Evolutionary conservation across 2,888 invertebrate species (phyloP).

Genomic region (Leistus spinibarbis): DNA sequence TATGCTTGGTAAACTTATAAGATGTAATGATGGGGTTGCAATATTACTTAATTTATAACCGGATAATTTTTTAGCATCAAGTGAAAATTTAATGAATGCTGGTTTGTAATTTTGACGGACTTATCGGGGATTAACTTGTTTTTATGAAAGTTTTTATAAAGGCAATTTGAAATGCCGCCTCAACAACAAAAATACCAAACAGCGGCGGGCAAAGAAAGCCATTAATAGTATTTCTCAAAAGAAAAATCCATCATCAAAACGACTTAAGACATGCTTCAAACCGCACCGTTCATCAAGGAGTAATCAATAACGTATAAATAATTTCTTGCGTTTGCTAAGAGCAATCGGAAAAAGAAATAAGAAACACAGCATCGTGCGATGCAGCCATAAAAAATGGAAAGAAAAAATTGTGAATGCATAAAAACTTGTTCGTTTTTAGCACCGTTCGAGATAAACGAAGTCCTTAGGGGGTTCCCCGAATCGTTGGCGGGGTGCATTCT

Average conservation of each 20-base stretch:
- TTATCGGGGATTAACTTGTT: background rate
- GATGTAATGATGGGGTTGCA: too few relatives aligned
- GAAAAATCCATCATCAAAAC: constrained; percentile 7
- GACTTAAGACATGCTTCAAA: background rate
- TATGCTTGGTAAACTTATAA: too few relatives aligned
- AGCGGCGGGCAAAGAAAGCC: background rate
- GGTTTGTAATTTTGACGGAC: background rate
- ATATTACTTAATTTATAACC: too few relatives aligned
- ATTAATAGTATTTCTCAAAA: background rate
- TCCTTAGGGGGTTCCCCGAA: constrained; percentile 16
- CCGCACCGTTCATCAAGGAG: constrained; percentile 30
- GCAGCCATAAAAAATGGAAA: constrained; percentile 20
- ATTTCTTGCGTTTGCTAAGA: constrained; percentile 21
- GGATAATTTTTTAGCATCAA: too few relatives aligned
- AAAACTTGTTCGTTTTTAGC: constrained; percentile 27
- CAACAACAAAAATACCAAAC: background rate
- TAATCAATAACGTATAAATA: constrained; percentile 36
- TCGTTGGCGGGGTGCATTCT: background rate
- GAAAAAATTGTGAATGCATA: background rate
- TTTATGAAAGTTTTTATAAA: background rate
- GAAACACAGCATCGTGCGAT: constrained; percentile 11
- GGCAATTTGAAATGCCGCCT: background rate
- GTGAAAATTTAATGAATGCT: too few relatives aligned
- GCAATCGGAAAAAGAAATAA: constrained; percentile 21
- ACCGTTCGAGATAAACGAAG: constrained; percentile 30